Evolutionary conservation across 2,113 vertebrate species (phyloP), one percentile per base, ranked within the genome.

Genomic region (Trogon melanurus): DNA sequence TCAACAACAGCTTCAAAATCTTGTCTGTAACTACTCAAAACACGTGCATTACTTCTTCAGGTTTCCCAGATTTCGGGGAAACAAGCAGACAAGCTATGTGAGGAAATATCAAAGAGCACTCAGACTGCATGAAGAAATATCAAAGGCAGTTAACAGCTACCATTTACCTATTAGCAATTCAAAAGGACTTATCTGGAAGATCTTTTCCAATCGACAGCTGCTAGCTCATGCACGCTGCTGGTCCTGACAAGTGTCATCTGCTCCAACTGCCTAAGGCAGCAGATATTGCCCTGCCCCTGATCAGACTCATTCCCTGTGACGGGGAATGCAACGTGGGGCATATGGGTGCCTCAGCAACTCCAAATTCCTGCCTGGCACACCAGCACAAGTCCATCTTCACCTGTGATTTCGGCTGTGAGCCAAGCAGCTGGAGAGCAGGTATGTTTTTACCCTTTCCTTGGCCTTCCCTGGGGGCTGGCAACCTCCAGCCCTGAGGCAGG

Each of bases 311-410:
- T n/a, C 8, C 27, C 13, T 1, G 1, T 32, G 36, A 36, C 13
- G 5, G 3, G 36, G 38, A 50, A 70, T 29, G 71, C 7, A 50
- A 36, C 0, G 2, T 14, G 18, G 27, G 11, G 36, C 44, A 12
- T 0, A 0, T 3, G 2, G 0, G 0, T 22, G 44, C 47, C 69
- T 47, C 1, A 0, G 73, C 38, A 38, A 10, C 64, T 34, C 56
- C 13, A 19, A 56, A 60, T 58, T n/a, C 80, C 58, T 57, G 54
- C 38, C 61, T 60, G 66, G 32, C 44, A 72, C 48, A 82, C 18
- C 20, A 38, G 75, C 54, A 38, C 36, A 88, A 47, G 60, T 47
- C 30, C 79, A 75, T 12, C 45, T 57, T 76, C n/a, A 12, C 13
- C 66, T 75, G 67, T 12, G 27, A 17, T 23, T 62, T 53, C 2